Conservation (phyloP, 2,888 invertebrate species). For the Mythimna impura region DNA sequence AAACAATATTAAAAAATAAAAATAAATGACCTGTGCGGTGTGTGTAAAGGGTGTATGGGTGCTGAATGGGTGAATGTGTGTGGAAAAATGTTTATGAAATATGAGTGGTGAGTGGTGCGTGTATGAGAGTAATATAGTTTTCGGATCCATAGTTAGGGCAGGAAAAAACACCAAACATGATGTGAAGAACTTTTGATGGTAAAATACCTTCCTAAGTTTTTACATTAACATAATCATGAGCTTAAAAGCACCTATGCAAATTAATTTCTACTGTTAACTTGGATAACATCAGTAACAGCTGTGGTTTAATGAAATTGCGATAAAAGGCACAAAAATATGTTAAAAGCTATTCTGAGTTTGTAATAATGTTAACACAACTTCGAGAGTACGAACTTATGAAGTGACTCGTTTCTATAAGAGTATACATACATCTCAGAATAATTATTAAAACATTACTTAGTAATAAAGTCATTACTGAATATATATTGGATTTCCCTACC, state of each 20-base stretch:
- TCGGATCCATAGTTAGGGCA: not conserved
- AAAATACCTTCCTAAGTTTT: not conserved
- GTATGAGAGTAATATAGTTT: too few relatives aligned
- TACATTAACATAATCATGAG: not conserved
- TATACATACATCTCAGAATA: not conserved
- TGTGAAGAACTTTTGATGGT: not conserved
- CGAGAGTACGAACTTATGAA: not conserved
- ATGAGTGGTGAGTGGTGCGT: too few relatives aligned
- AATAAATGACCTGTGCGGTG: too few relatives aligned
- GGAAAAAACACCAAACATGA: not conserved
- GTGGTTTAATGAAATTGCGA: not conserved
- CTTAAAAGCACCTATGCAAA: not conserved
- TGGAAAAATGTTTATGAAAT: too few relatives aligned
- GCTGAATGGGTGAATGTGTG: too few relatives aligned
- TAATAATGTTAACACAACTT: not conserved
- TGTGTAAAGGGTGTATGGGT: too few relatives aligned
- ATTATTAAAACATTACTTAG: not conserved
- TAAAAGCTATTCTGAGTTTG: not conserved
- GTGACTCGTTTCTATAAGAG: not conserved
- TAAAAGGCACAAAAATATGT: slow-evolving; percentile 1
- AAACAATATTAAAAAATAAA: too few relatives aligned
- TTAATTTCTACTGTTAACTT: not conserved
- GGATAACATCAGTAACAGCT: not conserved
- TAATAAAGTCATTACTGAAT: not conserved
- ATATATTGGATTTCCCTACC: too few relatives aligned